A percentile compares a stretch with the other conserved stretches of the same genome.
Conservation (phyloP, 2,797 vertebrate species). For the Huso huso region DNA sequence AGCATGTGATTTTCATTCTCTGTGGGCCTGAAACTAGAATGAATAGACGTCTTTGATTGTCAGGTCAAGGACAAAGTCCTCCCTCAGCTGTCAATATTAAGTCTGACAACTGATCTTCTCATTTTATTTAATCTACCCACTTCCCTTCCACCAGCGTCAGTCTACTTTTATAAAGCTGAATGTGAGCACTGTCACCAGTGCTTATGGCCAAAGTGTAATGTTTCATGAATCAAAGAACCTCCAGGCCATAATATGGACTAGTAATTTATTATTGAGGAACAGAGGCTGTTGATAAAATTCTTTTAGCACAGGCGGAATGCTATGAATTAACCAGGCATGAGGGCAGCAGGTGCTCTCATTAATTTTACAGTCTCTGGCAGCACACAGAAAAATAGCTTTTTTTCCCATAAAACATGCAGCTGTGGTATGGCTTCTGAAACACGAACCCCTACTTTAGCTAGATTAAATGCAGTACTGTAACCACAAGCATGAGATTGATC, state of each 20-base stretch:
- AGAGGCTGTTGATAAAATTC: conserved; percentile 50
- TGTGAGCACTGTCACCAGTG: conserved; percentile 42
- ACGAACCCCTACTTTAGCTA: background rate
- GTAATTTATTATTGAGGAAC: conserved; percentile 59
- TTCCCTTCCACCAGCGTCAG: conserved; percentile 31
- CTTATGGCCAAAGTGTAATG: conserved; percentile 49
- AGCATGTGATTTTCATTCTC: conserved; percentile 28
- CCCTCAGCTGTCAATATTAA: conserved; percentile 43
- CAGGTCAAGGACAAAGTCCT: conserved; percentile 46
- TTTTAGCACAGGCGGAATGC: conserved; percentile 43
- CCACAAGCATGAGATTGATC: background rate
- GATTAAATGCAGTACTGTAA: conserved; percentile 4
- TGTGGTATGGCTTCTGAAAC: conserved; percentile 21
- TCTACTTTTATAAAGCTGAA: conserved; percentile 44
- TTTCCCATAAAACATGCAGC: conserved; percentile 33
- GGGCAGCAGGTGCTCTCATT: conserved; percentile 56
- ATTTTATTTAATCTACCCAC: conserved; percentile 48
- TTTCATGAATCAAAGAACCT: conserved; percentile 56
- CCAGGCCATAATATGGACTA: conserved; percentile 48
- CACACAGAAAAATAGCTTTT: conserved; percentile 35
- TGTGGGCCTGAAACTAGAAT: conserved; percentile 23
- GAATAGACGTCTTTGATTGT: conserved; percentile 30
- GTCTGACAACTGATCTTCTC: conserved; percentile 41
- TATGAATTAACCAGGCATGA: conserved; percentile 53
- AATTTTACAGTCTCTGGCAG: conserved; percentile 50